phyloP scores from a whole-genome alignment of 2,888 invertebrate genomes.

The Operophtera brumata region DNA sequence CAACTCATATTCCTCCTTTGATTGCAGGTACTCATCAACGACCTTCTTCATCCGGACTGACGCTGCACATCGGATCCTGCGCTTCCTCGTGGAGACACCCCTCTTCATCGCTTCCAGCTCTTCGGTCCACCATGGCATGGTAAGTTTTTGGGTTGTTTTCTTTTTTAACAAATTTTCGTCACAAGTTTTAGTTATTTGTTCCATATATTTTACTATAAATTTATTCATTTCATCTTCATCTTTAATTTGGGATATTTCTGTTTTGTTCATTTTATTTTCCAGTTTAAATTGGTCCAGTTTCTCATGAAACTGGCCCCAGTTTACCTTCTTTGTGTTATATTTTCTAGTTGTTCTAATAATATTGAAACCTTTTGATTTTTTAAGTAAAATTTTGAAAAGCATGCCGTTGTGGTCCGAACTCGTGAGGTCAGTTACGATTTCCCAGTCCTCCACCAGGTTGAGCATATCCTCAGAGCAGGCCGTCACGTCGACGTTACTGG shows the following conservation, averaged over 20 bases:
- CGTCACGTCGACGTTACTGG: not conserved
- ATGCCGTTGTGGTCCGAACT: constrained; percentile 36
- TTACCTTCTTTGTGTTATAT: not conserved
- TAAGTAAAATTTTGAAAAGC: constrained; percentile 18
- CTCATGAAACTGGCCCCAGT: not conserved
- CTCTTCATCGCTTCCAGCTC: constrained; percentile 23
- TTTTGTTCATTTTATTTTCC: constrained; percentile 6
- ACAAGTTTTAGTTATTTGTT: not conserved
- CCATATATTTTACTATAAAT: not conserved
- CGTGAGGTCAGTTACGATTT: constrained; percentile 24
- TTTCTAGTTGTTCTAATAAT: too few species aligned
- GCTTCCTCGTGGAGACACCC: constrained; percentile 16
- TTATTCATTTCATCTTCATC: not conserved
- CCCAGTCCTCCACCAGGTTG: constrained; percentile 10
- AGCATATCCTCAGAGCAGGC: constrained; percentile 27
- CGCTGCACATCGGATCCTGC: constrained; percentile 14
- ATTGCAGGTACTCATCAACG: constrained; percentile 22
- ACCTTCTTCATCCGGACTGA: constrained; percentile 2
- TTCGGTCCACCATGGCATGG: not conserved
- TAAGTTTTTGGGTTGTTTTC: not conserved
- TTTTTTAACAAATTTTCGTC: not conserved
- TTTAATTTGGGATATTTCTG: not conserved
- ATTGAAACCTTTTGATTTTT: constrained; percentile 6
- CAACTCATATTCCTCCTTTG: constrained; percentile 24
- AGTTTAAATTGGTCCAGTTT: too few species aligned